Evolutionary conservation across 2,113 vertebrate genomes (phyloP).

Genomic region (Thoracochromis brauschi): DNA sequence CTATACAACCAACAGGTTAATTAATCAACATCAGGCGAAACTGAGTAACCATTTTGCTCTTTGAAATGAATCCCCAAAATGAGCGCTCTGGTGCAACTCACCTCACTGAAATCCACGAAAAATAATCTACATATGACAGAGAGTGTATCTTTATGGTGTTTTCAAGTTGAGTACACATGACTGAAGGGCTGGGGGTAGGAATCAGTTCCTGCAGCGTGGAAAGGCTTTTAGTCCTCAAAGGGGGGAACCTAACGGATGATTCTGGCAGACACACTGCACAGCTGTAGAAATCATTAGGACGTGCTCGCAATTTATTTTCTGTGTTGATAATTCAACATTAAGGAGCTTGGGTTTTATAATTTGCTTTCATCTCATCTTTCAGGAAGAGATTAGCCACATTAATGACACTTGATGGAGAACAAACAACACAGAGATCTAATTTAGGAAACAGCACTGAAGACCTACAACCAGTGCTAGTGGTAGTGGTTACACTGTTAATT

Average conservation of each 20-base stretch:
- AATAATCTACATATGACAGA: not conserved
- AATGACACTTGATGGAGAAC: conserved; percentile 6
- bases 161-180: conserved; percentile 41
- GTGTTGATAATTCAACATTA: conserved; percentile 33
- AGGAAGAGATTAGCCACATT: conserved; percentile 22
- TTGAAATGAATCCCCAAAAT: not conserved
- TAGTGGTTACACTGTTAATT: not conserved
- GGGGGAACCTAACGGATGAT: conserved; percentile 37
- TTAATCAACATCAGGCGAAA: conserved; percentile 25
- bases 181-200: conserved; percentile 15
- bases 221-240: conserved; percentile 53
- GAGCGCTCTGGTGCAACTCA: not conserved
- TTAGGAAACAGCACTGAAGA: not conserved
- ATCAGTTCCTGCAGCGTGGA: conserved; percentile 45
- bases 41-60: not conserved
- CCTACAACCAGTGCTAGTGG: not conserved
- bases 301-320: conserved; percentile 25
- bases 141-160: conserved; percentile 9
- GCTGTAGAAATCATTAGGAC: conserved; percentile 57
- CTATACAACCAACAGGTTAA: conserved; percentile 10
- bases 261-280: conserved; percentile 54
- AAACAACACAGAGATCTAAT: not conserved
- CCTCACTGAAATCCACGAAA: not conserved
- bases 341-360: conserved; percentile 1
- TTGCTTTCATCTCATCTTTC: conserved; percentile 22